Base-by-base conservation (phyloP, 2,113 vertebrate species). In the Aldabrachelys gigantea region DNA sequence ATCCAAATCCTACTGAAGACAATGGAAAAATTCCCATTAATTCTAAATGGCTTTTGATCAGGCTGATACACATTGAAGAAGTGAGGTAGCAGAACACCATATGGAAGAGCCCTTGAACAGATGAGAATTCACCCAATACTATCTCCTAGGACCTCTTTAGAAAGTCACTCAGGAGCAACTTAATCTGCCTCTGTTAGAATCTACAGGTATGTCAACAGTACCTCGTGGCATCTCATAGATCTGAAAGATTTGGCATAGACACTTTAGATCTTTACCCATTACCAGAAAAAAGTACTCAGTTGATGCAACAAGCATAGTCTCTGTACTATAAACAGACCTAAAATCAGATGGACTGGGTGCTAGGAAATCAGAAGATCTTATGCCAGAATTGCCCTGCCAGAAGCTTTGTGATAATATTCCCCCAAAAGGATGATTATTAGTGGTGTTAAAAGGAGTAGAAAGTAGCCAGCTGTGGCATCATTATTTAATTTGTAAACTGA, bases 21-120 rank as follows among this genome's bases (percentile, higher is more conserved):
- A 54, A 78, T 88, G 38, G 59, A 91, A 86, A 93, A 80, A 27
- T 24, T 87, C 2, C 0, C 54, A 22, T 79, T 88, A 24, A 80
- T 88, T 91, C 72, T 92, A 80, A 82, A 93, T 41, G 31, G 69
- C 35, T 95, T 91, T 79, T 62, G 62, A 53, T 94, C 59, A 91
- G 25, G 29, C 50, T 22, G n/a, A 72, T 38, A 72, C 3, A 17
- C 47, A 29, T 27, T 85, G 56, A 89, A 44, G 27, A 69, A 90
- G 4, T 90, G 65, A 54, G 50, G 88, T 94, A 91, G 87, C 65
- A 57, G 89, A 89, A 19, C 25, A 47, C 41, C 75, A 47, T 17
- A 81, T 75, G 78, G 76, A 90, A 86, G 49, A 56, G 35, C 22
- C 53, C 47, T 76, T 65, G 25, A 12, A 38, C 41, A 69, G 83